Evolutionary conservation across 2,888 invertebrate genomes (phyloP).

Genomic region (Fragum whitleyi): DNA sequence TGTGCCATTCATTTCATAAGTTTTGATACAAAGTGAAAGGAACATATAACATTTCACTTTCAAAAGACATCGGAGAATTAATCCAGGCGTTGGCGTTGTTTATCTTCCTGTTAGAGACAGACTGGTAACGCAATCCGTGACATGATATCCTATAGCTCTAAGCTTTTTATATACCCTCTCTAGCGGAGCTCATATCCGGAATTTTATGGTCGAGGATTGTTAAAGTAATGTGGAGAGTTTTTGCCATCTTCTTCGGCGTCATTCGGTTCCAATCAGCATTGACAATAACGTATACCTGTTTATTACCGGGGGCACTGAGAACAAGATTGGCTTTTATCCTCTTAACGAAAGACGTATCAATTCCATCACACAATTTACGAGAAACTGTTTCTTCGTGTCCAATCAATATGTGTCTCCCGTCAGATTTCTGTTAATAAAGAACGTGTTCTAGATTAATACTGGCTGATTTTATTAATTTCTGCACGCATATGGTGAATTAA

Average conservation of each 20-base stretch:
- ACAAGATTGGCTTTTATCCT: slow-evolving; percentile 14
- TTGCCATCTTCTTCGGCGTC: not conserved
- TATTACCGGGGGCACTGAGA: not conserved
- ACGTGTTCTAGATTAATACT: slow-evolving; percentile 9
- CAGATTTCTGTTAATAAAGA: slow-evolving; percentile 28
- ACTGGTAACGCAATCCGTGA: not conserved
- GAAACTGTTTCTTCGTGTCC: slow-evolving; percentile 6
- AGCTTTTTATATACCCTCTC: not conserved
- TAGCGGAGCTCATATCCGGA: slow-evolving; percentile 15
- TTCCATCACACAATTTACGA: slow-evolving; percentile 23
- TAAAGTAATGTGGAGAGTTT: slow-evolving; percentile 2
- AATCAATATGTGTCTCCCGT: slow-evolving; percentile 1
- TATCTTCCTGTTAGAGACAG: not conserved
- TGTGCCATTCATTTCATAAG: not conserved
- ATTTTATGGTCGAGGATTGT: slow-evolving; percentile 3
- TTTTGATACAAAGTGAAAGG: not conserved
- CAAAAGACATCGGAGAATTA: not conserved
- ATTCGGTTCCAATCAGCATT: slow-evolving; percentile 11
- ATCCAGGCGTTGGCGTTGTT: not conserved
- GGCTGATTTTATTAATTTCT: slow-evolving; percentile 21
- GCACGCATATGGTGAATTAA: not conserved
- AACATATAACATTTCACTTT: not conserved
- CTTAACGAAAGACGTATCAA: slow-evolving; percentile 15
- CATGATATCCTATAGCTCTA: not conserved
- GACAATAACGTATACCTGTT: slow-evolving; percentile 7